These are phyloP conservation scores for Muscicapa adusta DNA, from an alignment of 2,113 vertebrate species.

Conservation along the genomic window DNA sequence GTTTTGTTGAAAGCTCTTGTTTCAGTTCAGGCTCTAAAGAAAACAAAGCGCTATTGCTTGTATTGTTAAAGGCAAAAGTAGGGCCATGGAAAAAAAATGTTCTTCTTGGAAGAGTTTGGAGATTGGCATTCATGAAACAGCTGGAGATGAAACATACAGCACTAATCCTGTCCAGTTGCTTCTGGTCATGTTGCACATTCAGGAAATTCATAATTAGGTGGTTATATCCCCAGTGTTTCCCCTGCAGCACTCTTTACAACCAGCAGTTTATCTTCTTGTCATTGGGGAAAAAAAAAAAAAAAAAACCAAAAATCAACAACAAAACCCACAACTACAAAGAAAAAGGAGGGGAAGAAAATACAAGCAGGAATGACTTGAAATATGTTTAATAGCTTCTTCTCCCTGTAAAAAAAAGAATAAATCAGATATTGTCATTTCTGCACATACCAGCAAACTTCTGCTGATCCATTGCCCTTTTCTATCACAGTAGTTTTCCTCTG, in stretches of 20 bases:
- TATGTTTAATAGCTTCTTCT: not conserved
- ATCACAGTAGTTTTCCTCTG: slow-evolving; percentile 34
- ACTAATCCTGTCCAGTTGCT: slow-evolving; percentile 71
- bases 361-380: not conserved
- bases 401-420: not conserved
- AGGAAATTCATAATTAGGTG: slow-evolving; percentile 77
- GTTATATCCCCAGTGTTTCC: slow-evolving; percentile 67
- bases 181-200: slow-evolving; percentile 68
- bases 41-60: slow-evolving; percentile 1
- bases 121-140: slow-evolving; percentile 69
- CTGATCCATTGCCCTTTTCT: slow-evolving; percentile 31
- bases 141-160: slow-evolving; percentile 64
- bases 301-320: not conserved
- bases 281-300: not conserved
- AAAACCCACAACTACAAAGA: not conserved
- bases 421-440: slow-evolving; percentile 4
- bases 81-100: slow-evolving; percentile 26
- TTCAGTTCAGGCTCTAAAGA: slow-evolving; percentile 40
- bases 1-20: slow-evolving; percentile 42
- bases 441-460: slow-evolving; percentile 22
- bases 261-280: slow-evolving; percentile 55
- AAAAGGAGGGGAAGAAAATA: not conserved
- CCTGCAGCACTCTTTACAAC: slow-evolving; percentile 59
- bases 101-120: slow-evolving; percentile 46
- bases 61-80: slow-evolving; percentile 57